Base-by-base conservation (phyloP, 2,888 invertebrate genomes). In the Abscondita cerata region DNA sequence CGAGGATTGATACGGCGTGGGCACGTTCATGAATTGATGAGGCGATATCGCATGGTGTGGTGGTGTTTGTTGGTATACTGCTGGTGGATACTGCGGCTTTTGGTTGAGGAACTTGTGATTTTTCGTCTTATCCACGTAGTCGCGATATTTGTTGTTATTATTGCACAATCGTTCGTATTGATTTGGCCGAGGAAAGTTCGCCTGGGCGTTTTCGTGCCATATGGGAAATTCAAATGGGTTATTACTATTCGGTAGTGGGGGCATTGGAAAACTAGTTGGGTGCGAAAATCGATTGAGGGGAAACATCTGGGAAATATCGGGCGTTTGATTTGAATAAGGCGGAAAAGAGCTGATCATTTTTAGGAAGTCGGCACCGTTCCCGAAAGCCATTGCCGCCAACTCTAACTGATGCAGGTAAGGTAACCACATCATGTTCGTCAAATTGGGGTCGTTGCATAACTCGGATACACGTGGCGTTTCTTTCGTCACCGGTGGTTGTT, bases 151-250 rank as follows among this genome's bases (percentile, higher is more conserved):
- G 31, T 62, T 25, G 6, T 25, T 25, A 25, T 25, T 25, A 25
- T 25, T 25, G 18, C 72, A 40, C 5, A 40, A 66, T 51, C 68
- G 68, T 41, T 78, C 78, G 46, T 74, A 72, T 12, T 72, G 72
- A 52, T 69, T 71, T 13, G 20, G 19, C 31, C 33, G 38, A 13
- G 15, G 59, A 61, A 77, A 65, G 59, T 73, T 76, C 8, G 77
- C 75, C 67, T 79, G 79, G 59, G 85, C 81, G 81, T 89, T 86
- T 75, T 90, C 89, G 72, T 90, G 89, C 89, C 90, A 89, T 83
- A 89, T 84, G 0, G 87, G 86, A 68, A 86, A 79, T 69, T 87
- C 86, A 69, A 87, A 76, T 16, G 84, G 82, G 68, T 82, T 73
- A 33, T 25, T 48, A 36, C 16, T 51, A 16, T 51, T 51, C n/a